A percentile compares a stretch with the other conserved stretches of the same genome.
Evolutionary conservation across 2,888 invertebrate species (phyloP).

Genomic region (Cybosia mesomella): DNA sequence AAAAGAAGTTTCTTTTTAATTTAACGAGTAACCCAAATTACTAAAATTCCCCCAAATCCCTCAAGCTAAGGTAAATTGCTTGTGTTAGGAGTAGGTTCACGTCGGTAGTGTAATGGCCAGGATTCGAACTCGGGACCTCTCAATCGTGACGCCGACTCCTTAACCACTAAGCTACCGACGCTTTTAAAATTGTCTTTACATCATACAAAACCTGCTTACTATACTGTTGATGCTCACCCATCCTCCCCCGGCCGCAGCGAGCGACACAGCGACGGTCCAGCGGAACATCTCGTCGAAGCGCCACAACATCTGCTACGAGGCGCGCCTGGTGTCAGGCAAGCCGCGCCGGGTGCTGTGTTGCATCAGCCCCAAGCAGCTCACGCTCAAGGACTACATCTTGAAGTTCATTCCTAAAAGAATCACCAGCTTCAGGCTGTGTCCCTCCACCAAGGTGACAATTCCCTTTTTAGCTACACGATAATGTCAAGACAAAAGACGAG

Average conservation of each 20-base stretch:
- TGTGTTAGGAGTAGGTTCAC: too few species aligned
- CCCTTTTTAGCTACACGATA: neutral
- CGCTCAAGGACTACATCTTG: constrained; percentile 96
- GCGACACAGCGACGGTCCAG: constrained; percentile 93
- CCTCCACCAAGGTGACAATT: constrained; percentile 93
- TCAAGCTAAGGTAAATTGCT: too few species aligned
- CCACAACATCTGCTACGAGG: constrained; percentile 95
- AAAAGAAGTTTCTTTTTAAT: too few species aligned
- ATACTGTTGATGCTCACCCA: neutral
- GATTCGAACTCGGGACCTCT: too few species aligned
- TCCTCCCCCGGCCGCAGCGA: constrained; percentile 53
- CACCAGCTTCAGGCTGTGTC: constrained; percentile 96
- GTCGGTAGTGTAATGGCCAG: too few species aligned
- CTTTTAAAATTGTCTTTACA: too few species aligned
- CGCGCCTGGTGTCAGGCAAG: constrained; percentile 87
- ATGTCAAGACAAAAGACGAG: too few species aligned
- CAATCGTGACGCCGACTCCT: too few species aligned
- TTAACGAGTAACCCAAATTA: too few species aligned
- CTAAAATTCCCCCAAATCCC: too few species aligned
- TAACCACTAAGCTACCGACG: too few species aligned
- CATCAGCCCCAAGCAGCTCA: constrained; percentile 96
- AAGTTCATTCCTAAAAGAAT: constrained; percentile 97
- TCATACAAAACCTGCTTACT: too few species aligned
- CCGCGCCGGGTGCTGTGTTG: constrained; percentile 96
- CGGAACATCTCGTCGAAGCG: constrained; percentile 95